These are phyloP conservation scores for Odontamblyopus rebecca DNA, from an alignment of 2,797 vertebrate genomes.

Conservation along the genomic window DNA sequence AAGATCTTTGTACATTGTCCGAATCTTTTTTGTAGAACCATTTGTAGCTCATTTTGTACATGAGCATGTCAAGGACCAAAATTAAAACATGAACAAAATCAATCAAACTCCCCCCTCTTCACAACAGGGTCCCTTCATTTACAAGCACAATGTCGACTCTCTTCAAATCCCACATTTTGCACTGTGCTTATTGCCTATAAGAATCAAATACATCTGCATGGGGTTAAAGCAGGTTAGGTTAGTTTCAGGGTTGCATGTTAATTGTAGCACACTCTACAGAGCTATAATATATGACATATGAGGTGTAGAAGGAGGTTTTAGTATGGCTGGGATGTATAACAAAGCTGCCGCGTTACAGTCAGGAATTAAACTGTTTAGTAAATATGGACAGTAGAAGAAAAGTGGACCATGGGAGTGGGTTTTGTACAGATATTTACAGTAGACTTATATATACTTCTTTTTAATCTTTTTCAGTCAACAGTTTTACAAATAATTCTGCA, in stretches of 20 bases:
- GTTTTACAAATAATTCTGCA: conserved; percentile 4
- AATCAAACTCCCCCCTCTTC: conserved; percentile 48
- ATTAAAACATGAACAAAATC: conserved; percentile 51
- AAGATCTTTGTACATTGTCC: conserved; percentile 80
- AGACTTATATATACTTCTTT: background rate
- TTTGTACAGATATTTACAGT: conserved; percentile 1
- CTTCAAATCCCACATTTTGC: conserved; percentile 42
- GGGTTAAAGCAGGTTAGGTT: conserved; percentile 2
- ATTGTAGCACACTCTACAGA: conserved; percentile 26
- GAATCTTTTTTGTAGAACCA: conserved; percentile 76
- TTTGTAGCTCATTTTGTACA: conserved; percentile 76
- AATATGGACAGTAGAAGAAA: conserved; percentile 17
- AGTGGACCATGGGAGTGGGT: conserved; percentile 1
- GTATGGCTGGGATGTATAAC: conserved; percentile 28
- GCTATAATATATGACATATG: conserved; percentile 37
- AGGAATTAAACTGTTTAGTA: conserved; percentile 65
- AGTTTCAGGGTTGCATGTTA: conserved; percentile 31
- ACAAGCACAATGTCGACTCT: conserved; percentile 57
- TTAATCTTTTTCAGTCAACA: background rate
- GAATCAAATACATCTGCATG: conserved; percentile 24
- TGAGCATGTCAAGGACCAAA: conserved; percentile 81
- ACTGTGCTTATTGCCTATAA: conserved; percentile 23
- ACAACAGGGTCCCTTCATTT: conserved; percentile 50
- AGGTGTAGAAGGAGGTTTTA: conserved; percentile 38
- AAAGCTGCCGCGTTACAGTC: conserved; percentile 46